Percentiles rank a stretch among this genome's conserved stretches.
phyloP scores from a whole-genome alignment of 2,113 vertebrate genomes.

The Lophura nycthemera region DNA sequence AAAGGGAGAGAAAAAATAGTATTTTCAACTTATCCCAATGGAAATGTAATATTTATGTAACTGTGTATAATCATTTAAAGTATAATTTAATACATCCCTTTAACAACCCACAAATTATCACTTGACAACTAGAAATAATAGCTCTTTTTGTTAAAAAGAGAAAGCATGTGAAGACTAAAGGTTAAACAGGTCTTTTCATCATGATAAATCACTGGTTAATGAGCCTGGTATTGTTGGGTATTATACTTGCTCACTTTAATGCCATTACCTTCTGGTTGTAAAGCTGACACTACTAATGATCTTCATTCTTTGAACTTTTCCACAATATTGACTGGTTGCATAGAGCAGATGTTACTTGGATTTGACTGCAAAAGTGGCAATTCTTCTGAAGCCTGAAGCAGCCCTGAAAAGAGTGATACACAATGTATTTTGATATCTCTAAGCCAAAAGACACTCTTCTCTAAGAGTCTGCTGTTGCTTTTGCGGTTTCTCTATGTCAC shows the following conservation, averaged over 20 bases:
- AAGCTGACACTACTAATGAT: slow-evolving; percentile 97
- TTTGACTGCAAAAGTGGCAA: slow-evolving; percentile 75
- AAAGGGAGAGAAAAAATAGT: neutral
- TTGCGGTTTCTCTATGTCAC: neutral
- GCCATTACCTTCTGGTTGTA: slow-evolving; percentile 95
- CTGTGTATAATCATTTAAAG: slow-evolving; percentile 71
- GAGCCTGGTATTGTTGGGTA: slow-evolving; percentile 91
- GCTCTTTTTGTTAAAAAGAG: slow-evolving; percentile 83
- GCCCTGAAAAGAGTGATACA: slow-evolving; percentile 45
- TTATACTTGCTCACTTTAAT: slow-evolving; percentile 91
- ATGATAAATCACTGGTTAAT: slow-evolving; percentile 99
- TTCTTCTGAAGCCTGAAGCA: slow-evolving; percentile 46
- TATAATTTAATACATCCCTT: slow-evolving; percentile 82
- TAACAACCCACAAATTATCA: slow-evolving; percentile 83
- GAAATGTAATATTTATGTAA: slow-evolving; percentile 62
- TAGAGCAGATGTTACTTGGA: slow-evolving; percentile 94
- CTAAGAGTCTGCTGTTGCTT: neutral
- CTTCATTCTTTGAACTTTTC: slow-evolving; percentile 94
- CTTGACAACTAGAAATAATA: slow-evolving; percentile 86
- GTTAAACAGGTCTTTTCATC: slow-evolving; percentile 97
- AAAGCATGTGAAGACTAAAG: slow-evolving; percentile 88
- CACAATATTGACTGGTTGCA: slow-evolving; percentile 96
- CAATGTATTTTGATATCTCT: slow-evolving; percentile 69
- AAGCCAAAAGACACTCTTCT: neutral
- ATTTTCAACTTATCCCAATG: slow-evolving; percentile 14